Evolutionary conservation across 2,888 invertebrate species (phyloP), one percentile per base, ranked within the genome.

Genomic region (Psococerastis gibbosa): DNA sequence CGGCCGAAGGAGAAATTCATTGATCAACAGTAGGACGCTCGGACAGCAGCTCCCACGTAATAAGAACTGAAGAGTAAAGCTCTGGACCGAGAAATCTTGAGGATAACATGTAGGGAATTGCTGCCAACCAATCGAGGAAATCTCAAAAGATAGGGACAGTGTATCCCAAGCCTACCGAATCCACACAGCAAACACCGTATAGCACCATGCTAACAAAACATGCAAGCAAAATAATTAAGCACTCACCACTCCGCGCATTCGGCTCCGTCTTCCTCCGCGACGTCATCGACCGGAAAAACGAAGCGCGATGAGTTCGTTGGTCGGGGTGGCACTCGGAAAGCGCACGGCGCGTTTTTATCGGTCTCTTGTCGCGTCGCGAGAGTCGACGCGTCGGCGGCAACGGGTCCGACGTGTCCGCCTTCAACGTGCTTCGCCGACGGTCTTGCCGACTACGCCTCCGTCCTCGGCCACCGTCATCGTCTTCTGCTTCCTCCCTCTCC

Each of bases 211-310:
- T n/a, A n/a, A n/a, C n/a, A n/a, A n/a, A n/a, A n/a, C n/a, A n/a
- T n/a, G n/a, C n/a, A n/a, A n/a, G n/a, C n/a, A n/a, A n/a, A n/a
- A n/a, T n/a, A n/a, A n/a, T n/a, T n/a, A 27, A 27, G 11, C 8
- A 27, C 27, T 27, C 27, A 27, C 27, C 27, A 27, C 27, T 27
- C 8, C 27, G 27, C 6, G 27, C 8, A 27, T 27, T 27, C 11
- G 27, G 27, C 27, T 27, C 27, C 6, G 27, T 27, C 11, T 27
- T 27, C 27, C 27, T 27, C 53, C 72, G 66, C 23, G 75, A 70
- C 47, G 73, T 71, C 45, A 75, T 74, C 58, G 74, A 71, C 51
- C 68, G 65, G 53, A 76, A 76, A 8, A 75, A 70, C 8, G 8
- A 9, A 11, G 27, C 27, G 27, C 27, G 6, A 11, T 11, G 8